Base-by-base conservation (phyloP, 2,888 invertebrate species). In the Zhuqinia jingwanae region DNA sequence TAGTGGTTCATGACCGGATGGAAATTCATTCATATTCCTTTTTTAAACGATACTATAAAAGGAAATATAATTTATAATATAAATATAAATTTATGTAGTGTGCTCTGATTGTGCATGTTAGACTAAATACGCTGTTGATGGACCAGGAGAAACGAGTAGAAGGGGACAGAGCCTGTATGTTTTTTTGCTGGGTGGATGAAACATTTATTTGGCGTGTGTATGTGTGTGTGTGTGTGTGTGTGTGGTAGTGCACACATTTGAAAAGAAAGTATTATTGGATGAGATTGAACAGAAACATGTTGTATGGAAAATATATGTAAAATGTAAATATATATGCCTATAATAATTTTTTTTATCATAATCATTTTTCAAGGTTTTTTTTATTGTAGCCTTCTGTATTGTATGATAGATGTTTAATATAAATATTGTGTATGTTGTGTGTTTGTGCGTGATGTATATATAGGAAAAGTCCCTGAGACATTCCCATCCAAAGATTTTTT, bases 21-120 rank as follows among this genome's bases (percentile, higher is more conserved):
- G 42, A 63, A 78, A 50, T 65, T 65, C 63, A 78, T 78, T 78
- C 78, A 78, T 65, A 78, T 50, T 70, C n/a, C 17, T 36, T 25
- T n/a, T 75, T 17, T 20, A 75, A 75, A 17, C 30, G 17, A 50
- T 25, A 47, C 50, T 36, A 36, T 36, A 58, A 58, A 68, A 70
- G 47, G 27, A 70, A 70, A 45, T 45, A 70, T 27, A 68, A 68
- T 27, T 68, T 45, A 27, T 60, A 68, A 68, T 42, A 47, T 47
- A 27, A 70, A 25, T n/a, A 15, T 30, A 30, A 68, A 17, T 68
- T 8, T 68, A 36, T 22, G 45, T 20, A 36, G 25, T 22, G 56
- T 36, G 36, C n/a, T n/a, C n/a, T 11, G 15, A n/a, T 15, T 50
- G 50, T 11, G 50, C 47, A n/a, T 47, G 3, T 1, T 8, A 27